phyloP scores from a whole-genome alignment of 2,113 vertebrate genomes.

The Anseranas semipalmata region DNA sequence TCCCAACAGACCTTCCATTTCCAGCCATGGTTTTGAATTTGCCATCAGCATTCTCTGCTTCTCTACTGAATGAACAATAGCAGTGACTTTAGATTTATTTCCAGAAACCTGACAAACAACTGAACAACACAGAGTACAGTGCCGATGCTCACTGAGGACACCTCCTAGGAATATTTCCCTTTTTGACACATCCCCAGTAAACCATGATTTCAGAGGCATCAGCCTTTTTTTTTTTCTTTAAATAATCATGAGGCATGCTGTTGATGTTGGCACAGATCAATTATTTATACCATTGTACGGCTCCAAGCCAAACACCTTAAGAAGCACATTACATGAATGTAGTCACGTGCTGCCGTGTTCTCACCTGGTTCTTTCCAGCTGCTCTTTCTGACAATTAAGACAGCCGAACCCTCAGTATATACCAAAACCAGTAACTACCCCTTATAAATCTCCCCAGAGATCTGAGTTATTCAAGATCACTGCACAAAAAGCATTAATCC shows the following conservation, averaged over 20 bases:
- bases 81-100: background rate
- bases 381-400: background rate
- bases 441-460: background rate
- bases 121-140: background rate
- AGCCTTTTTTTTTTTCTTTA: slow-evolving; percentile 4
- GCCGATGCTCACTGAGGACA: background rate
- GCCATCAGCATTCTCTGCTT: background rate
- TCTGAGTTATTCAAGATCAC: background rate
- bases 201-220: background rate
- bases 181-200: background rate
- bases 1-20: background rate
- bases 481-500: background rate
- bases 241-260: slow-evolving; percentile 41
- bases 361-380: background rate
- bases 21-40: background rate
- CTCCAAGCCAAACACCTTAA: slow-evolving; percentile 45
- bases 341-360: background rate
- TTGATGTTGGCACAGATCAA: slow-evolving; percentile 61
- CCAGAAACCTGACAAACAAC: background rate
- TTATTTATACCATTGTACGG: slow-evolving; percentile 20
- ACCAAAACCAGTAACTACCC: background rate
- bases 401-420: background rate
- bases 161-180: background rate
- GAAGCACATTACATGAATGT: background rate
- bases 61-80: background rate